phyloP scores from a whole-genome alignment of 2,797 vertebrate species.

The Argya squamiceps region DNA sequence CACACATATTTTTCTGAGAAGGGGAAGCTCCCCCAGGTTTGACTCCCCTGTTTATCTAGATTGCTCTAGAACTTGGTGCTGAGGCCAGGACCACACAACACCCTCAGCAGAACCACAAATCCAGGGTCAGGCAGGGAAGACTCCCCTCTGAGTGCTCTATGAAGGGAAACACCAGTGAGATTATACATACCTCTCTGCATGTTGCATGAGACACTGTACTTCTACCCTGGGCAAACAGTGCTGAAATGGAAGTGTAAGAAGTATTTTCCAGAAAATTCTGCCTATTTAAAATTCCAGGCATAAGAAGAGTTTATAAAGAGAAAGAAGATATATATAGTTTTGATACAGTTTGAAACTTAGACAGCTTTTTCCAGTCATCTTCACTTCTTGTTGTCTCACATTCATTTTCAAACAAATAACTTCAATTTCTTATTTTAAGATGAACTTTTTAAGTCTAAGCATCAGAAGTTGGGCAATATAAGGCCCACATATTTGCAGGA shows the following conservation, averaged over 20 bases:
- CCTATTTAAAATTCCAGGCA: background rate
- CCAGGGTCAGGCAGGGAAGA: constrained; percentile 61
- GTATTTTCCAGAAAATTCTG: background rate
- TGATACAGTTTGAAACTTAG: background rate
- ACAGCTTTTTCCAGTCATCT: background rate
- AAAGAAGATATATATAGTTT: background rate
- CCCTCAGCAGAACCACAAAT: constrained; percentile 76
- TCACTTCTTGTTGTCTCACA: background rate
- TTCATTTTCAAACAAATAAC: background rate
- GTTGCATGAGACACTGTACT: background rate
- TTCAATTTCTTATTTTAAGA: background rate
- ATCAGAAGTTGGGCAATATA: background rate
- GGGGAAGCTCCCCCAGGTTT: background rate
- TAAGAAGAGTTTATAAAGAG: background rate
- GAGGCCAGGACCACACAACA: constrained; percentile 29
- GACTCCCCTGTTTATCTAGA: constrained; percentile 20
- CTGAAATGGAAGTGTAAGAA: background rate
- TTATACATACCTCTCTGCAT: background rate
- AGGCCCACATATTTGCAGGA: background rate
- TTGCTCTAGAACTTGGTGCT: constrained; percentile 15
- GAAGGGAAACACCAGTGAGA: background rate
- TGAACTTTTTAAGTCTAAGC: background rate
- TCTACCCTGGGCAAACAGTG: background rate
- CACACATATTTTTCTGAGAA: background rate
- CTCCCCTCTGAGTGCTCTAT: constrained; percentile 15